A percentile compares a stretch with the other conserved stretches of the same genome.
Evolutionary conservation across 1,140 invertebrate species (phyloP).

Genomic region (Lordiphosa stackelbergi): DNA sequence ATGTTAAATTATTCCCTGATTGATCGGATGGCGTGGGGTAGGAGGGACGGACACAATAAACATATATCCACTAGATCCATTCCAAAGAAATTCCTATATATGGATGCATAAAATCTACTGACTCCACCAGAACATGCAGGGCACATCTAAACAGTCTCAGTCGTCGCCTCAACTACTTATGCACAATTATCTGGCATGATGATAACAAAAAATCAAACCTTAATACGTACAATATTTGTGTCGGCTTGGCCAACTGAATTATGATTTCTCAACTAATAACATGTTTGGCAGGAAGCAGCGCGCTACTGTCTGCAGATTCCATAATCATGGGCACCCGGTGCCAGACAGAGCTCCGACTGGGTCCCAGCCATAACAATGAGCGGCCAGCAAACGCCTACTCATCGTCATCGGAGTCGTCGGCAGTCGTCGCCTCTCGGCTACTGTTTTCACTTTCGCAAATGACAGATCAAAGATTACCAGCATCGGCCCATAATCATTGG

Average conservation of each 20-base stretch:
- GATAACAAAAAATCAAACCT: slow-evolving; percentile 21
- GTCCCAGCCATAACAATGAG: slow-evolving; percentile 28
- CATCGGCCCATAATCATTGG: slow-evolving; percentile 45
- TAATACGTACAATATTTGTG: slow-evolving; percentile 25
- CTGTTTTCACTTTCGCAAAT: slow-evolving; percentile 56
- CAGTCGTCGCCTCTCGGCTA: slow-evolving; percentile 13
- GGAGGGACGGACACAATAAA: too few species aligned
- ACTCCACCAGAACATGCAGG: not conserved
- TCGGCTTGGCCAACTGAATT: slow-evolving; percentile 23
- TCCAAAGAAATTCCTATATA: too few species aligned
- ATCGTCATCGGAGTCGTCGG: slow-evolving; percentile 31
- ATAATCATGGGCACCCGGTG: slow-evolving; percentile 24
- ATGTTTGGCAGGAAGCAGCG: slow-evolving; percentile 50
- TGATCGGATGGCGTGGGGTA: too few species aligned
- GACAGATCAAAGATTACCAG: slow-evolving; percentile 63
- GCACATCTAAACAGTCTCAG: not conserved
- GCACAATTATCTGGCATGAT: slow-evolving; percentile 49
- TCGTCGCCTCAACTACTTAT: not conserved
- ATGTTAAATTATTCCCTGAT: too few species aligned
- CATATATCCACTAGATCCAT: too few species aligned
- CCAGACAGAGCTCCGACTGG: slow-evolving; percentile 12
- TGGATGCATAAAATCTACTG: not conserved
- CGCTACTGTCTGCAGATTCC: slow-evolving; percentile 15
- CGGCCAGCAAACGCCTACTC: slow-evolving; percentile 57
- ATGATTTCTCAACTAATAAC: slow-evolving; percentile 46